Evolutionary conservation across 2,797 vertebrate species (phyloP).

Genomic region (Ceryle rudis): DNA sequence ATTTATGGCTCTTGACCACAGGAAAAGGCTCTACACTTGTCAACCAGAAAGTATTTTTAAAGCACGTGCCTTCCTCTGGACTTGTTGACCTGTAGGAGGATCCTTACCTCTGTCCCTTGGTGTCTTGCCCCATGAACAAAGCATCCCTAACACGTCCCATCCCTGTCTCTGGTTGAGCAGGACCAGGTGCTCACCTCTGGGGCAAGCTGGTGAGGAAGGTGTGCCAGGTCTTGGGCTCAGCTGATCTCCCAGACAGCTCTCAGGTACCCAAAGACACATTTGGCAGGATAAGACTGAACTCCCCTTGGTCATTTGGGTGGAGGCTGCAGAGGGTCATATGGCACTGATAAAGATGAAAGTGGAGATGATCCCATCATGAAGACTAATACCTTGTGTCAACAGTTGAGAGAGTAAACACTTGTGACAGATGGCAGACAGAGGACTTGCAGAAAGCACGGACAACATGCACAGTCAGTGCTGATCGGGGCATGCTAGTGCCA

Average conservation of each 20-base stretch:
- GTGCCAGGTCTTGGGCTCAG: not conserved
- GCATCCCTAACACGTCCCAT: rapidly evolving
- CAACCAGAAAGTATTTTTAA: not conserved
- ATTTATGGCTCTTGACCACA: not conserved
- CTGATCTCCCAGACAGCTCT: not conserved
- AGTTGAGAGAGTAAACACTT: not conserved
- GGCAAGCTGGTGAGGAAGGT: not conserved
- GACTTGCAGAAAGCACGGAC: not conserved
- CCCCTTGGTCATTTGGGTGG: not conserved
- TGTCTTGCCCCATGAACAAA: not conserved
- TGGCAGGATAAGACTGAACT: not conserved
- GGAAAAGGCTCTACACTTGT: not conserved
- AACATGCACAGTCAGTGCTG: rapidly evolving
- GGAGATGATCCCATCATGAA: not conserved
- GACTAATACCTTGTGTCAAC: not conserved
- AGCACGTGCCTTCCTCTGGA: not conserved
- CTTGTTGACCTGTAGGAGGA: not conserved
- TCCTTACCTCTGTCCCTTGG: not conserved
- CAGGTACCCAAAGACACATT: not conserved
- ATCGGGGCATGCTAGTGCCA: not conserved
- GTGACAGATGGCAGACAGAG: not conserved
- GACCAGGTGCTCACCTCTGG: not conserved
- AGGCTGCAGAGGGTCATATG: not conserved
- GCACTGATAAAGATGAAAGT: not conserved
- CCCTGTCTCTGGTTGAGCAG: not conserved